Percentiles rank a stretch among this genome's conserved stretches.
phyloP scores from a whole-genome alignment of 2,797 vertebrate genomes.

The Chelonia mydas region DNA sequence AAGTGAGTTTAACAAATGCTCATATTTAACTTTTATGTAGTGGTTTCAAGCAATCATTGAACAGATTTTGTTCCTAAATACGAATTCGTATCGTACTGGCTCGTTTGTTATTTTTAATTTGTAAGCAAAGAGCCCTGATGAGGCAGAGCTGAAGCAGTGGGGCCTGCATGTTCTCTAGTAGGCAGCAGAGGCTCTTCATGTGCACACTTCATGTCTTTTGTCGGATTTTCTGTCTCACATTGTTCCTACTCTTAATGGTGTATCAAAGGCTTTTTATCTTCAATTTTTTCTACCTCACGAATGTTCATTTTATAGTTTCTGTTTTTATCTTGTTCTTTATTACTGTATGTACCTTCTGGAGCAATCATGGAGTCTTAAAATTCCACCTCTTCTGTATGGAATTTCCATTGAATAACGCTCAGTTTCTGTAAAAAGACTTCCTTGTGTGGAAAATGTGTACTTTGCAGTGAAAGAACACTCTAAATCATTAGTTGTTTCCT shows the following conservation, averaged over 20 bases:
- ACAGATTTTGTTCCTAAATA: neutral
- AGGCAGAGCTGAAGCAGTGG: neutral
- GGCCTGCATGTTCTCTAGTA: neutral
- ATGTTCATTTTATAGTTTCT: neutral
- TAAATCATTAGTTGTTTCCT: neutral
- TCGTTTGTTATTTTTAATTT: neutral
- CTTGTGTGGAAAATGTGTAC: neutral
- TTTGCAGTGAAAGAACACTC: neutral
- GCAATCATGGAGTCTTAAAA: neutral
- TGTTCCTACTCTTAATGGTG: neutral
- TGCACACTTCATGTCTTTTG: neutral
- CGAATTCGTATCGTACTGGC: neutral
- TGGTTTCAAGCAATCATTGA: neutral
- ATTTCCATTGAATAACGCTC: neutral
- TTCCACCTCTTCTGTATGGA: neutral
- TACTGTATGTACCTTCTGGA: neutral
- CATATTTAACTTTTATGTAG: neutral
- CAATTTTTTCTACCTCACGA: neutral
- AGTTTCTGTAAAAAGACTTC: neutral
- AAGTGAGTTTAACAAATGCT: neutral
- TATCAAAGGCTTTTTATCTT: neutral
- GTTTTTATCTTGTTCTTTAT: neutral
- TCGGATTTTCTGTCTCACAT: neutral
- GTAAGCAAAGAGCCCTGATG: neutral
- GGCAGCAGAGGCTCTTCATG: rapidly evolving